Evolutionary conservation across 1,140 invertebrate species (phyloP).

Genomic region (Nephila pilipes): DNA sequence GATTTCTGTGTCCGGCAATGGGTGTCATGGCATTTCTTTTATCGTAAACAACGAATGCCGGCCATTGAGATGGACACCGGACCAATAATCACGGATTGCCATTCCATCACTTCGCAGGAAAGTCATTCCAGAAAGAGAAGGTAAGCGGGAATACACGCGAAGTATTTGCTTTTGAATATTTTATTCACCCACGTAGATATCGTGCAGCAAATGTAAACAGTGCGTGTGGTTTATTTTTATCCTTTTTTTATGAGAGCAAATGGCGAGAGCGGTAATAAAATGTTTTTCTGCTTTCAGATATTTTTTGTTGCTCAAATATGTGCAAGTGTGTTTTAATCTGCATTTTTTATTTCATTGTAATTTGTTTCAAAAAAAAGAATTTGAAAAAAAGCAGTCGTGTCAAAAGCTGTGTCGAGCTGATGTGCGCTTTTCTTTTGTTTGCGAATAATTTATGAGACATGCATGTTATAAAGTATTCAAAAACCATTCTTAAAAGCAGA

Average conservation of each 20-base stretch:
- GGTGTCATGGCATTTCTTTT: conserved; percentile 79
- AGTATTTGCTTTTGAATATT: not conserved
- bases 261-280: not conserved
- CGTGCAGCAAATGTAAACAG: not conserved
- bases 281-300: not conserved
- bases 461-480: too few species aligned
- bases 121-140: not conserved
- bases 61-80: not conserved
- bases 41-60: not conserved
- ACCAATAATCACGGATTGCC: not conserved
- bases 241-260: not conserved
- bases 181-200: not conserved
- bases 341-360: too few species aligned
- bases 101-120: not conserved
- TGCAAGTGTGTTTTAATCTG: too few species aligned
- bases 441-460: too few species aligned
- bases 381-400: too few species aligned
- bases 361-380: too few species aligned
- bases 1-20: conserved; percentile 75
- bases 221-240: not conserved
- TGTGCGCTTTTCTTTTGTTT: too few species aligned
- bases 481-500: too few species aligned
- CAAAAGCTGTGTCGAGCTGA: too few species aligned
- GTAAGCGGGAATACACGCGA: not conserved
- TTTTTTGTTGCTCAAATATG: too few species aligned